A percentile compares a stretch with the other conserved stretches of the same genome.
phyloP scores from a whole-genome alignment of 2,888 invertebrate genomes.

The Dryomyza anilis region DNA sequence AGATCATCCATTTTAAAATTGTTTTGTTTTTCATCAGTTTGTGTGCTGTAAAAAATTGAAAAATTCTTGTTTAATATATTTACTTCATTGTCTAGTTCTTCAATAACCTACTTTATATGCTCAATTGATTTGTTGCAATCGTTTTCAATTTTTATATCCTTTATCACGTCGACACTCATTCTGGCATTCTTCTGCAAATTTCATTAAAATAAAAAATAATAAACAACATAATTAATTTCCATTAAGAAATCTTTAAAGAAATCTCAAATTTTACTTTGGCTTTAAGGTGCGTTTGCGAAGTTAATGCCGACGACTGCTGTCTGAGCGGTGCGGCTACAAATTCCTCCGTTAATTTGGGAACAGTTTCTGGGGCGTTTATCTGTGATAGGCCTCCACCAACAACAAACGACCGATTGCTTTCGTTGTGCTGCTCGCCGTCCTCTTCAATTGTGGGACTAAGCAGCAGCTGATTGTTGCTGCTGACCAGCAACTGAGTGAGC shows the following conservation, averaged over 20 bases:
- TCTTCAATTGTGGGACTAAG: constrained; percentile 58
- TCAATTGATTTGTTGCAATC: constrained; percentile 59
- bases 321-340: too few species aligned
- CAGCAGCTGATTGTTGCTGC: constrained; percentile 36
- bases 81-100: neutral
- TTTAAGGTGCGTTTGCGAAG: constrained; percentile 38
- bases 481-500: constrained; percentile 40
- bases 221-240: neutral
- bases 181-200: constrained; percentile 55
- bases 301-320: too few species aligned
- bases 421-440: constrained; percentile 50
- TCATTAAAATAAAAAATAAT: neutral
- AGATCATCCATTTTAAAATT: constrained; percentile 61
- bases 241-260: neutral
- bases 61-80: neutral
- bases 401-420: constrained; percentile 47
- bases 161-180: constrained; percentile 61
- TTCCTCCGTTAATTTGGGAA: too few species aligned
- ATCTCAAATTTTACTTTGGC: constrained; percentile 40
- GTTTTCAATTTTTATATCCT: constrained; percentile 56
- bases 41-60: constrained; percentile 31
- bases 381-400: too few species aligned
- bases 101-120: constrained; percentile 53
- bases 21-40: constrained; percentile 55
- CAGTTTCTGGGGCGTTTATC: too few species aligned